Conservation (phyloP, 2,113 vertebrate species). For the Cichladusa arquata region DNA sequence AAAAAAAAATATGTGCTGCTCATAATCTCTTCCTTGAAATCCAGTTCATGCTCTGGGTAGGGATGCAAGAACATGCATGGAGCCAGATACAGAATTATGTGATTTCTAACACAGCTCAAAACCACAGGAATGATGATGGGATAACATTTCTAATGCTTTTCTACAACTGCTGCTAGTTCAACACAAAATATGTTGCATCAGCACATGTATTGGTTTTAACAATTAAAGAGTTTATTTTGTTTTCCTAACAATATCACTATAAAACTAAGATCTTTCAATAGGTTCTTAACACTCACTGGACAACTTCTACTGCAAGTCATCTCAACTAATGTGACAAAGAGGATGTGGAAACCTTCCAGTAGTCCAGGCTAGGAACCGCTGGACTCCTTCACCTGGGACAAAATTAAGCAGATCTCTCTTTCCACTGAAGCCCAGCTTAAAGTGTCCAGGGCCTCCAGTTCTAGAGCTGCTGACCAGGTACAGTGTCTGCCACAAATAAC, state of each 20-base stretch:
- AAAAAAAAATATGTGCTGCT: background rate
- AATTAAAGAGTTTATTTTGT: conserved; percentile 45
- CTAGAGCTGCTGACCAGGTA: conserved; percentile 91
- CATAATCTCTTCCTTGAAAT: background rate
- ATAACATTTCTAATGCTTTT: conserved; percentile 26
- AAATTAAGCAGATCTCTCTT: conserved; percentile 94
- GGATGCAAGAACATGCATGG: background rate
- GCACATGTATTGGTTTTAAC: conserved; percentile 39
- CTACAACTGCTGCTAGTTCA: conserved; percentile 20
- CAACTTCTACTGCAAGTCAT: conserved; percentile 78
- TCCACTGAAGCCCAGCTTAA: conserved; percentile 85
- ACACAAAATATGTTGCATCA: conserved; percentile 8
- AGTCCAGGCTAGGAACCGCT: conserved; percentile 96
- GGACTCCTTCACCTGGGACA: conserved; percentile 91
- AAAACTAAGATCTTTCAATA: conserved; percentile 78
- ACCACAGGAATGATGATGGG: conserved; percentile 56
- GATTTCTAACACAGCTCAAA: conserved; percentile 61
- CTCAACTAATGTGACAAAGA: conserved; percentile 83
- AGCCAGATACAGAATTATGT: background rate
- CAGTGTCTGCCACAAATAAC: conserved; percentile 94
- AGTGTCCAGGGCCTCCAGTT: conserved; percentile 92
- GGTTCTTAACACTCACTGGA: conserved; percentile 83
- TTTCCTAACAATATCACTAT: conserved; percentile 68
- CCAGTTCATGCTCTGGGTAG: background rate
- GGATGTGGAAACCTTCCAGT: conserved; percentile 93